Conservation (phyloP, 2,113 vertebrate genomes). For the Propithecus coquereli region DNA sequence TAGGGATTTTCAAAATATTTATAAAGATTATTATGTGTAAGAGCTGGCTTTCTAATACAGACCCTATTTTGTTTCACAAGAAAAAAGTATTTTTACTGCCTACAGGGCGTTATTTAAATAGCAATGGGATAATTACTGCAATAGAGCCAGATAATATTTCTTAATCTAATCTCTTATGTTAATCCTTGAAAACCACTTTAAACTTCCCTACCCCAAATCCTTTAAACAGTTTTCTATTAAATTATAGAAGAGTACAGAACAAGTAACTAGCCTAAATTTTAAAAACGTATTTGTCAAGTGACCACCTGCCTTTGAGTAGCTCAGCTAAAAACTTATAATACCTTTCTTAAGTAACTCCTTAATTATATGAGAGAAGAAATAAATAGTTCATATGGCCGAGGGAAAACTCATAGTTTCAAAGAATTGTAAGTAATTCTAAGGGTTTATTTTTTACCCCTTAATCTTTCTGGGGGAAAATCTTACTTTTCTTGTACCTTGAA, state of each 20-base stretch:
- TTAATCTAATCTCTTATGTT: constrained; percentile 29
- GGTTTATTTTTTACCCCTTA: background rate
- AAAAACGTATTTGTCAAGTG: background rate
- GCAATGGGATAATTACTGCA: background rate
- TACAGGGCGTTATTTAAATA: constrained; percentile 17
- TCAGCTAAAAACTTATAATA: background rate
- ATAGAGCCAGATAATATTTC: background rate
- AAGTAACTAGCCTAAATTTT: background rate
- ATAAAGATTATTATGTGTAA: constrained; percentile 10
- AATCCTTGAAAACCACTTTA: constrained; percentile 20
- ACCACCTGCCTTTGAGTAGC: background rate
- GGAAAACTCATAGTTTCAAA: background rate
- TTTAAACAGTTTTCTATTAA: constrained; percentile 25
- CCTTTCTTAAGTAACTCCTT: background rate
- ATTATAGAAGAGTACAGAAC: background rate
- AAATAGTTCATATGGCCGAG: background rate
- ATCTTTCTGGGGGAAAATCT: background rate
- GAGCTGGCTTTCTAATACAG: constrained; percentile 5
- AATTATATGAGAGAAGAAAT: background rate
- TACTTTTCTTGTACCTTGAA: background rate
- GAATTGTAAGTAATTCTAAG: background rate
- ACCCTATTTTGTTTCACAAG: constrained; percentile 12
- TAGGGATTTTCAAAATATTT: constrained; percentile 46
- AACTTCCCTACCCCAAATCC: background rate
- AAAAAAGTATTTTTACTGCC: background rate